Evolutionary conservation across 2,888 invertebrate species (phyloP).

Genomic region (Alentia gelatinosa): DNA sequence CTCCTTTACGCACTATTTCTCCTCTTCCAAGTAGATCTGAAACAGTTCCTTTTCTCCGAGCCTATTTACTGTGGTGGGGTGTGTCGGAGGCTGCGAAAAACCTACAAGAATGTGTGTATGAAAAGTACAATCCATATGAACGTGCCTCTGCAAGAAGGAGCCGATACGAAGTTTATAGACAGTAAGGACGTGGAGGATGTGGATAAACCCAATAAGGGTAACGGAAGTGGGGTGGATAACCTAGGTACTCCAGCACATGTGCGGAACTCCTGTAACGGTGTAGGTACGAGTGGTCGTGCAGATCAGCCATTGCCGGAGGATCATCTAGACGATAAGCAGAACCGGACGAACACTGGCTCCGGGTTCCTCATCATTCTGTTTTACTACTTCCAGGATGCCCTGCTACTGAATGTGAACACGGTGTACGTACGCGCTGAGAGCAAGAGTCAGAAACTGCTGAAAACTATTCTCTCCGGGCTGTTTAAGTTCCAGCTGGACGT

Average conservation of each 20-base stretch:
- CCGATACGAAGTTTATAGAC: constrained; percentile 50
- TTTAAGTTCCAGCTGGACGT: constrained; percentile 65
- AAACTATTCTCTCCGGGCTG: constrained; percentile 61
- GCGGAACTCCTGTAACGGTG: constrained; percentile 26
- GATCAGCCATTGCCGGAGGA: not conserved
- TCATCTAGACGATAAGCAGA: constrained; percentile 15
- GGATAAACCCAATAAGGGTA: not conserved
- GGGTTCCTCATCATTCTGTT: constrained; percentile 65
- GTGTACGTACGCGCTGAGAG: constrained; percentile 57
- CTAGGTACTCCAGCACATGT: not conserved
- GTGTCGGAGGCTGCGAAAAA: not conserved
- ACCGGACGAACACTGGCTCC: constrained; percentile 47
- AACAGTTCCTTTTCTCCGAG: constrained; percentile 63
- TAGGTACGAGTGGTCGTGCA: not conserved
- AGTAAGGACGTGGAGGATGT: constrained; percentile 10
- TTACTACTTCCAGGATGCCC: constrained; percentile 68
- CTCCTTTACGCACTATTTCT: constrained; percentile 64
- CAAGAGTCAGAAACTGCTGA: constrained; percentile 57
- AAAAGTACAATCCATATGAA: constrained; percentile 49
- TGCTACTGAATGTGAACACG: constrained; percentile 64
- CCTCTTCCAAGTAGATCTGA: constrained; percentile 62
- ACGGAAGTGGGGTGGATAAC: not conserved
- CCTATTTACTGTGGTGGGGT: constrained; percentile 27
- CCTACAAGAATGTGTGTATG: constrained; percentile 28
- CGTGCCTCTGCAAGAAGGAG: constrained; percentile 45